Evolutionary conservation across 2,113 vertebrate species (phyloP).

Genomic region (Xyliphius kryptos): DNA sequence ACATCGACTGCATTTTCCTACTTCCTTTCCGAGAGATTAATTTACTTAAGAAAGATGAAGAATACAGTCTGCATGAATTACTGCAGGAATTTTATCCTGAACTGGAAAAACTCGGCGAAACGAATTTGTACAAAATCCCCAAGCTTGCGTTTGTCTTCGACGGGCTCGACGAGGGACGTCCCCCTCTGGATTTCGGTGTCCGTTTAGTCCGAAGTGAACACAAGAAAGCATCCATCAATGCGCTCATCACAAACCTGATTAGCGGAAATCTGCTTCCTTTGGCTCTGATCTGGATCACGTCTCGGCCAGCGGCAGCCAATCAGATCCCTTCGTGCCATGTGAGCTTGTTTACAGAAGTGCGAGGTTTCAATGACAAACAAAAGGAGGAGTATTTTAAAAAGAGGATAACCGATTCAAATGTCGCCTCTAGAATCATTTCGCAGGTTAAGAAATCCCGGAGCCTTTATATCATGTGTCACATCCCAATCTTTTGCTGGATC

Average conservation of each 20-base stretch:
- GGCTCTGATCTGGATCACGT: slow-evolving; percentile 39
- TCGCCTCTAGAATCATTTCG: slow-evolving; percentile 18
- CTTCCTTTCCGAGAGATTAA: slow-evolving; percentile 45
- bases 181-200: slow-evolving; percentile 24
- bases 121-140: slow-evolving; percentile 3
- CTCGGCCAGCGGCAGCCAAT: slow-evolving; percentile 35
- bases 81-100: slow-evolving; percentile 32
- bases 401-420: slow-evolving; percentile 20
- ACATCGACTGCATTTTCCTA: slow-evolving; percentile 35
- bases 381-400: slow-evolving; percentile 48
- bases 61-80: slow-evolving; percentile 35
- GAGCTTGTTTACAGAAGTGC: slow-evolving; percentile 39
- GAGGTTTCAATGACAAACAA: slow-evolving; percentile 43
- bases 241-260: slow-evolving; percentile 31
- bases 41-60: slow-evolving; percentile 25
- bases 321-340: slow-evolving; percentile 32
- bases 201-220: neutral
- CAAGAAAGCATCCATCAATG: slow-evolving; percentile 13
- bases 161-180: slow-evolving; percentile 37
- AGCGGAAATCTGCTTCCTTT: slow-evolving; percentile 31
- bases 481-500: slow-evolving; percentile 48
- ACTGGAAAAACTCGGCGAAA: slow-evolving; percentile 13
- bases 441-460: slow-evolving; percentile 34
- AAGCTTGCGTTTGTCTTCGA: slow-evolving; percentile 37
- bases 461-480: slow-evolving; percentile 45